A percentile compares a stretch with the other conserved stretches of the same genome.
Evolutionary conservation across 2,797 vertebrate species (phyloP).

Genomic region (Malurus leucopterus): DNA sequence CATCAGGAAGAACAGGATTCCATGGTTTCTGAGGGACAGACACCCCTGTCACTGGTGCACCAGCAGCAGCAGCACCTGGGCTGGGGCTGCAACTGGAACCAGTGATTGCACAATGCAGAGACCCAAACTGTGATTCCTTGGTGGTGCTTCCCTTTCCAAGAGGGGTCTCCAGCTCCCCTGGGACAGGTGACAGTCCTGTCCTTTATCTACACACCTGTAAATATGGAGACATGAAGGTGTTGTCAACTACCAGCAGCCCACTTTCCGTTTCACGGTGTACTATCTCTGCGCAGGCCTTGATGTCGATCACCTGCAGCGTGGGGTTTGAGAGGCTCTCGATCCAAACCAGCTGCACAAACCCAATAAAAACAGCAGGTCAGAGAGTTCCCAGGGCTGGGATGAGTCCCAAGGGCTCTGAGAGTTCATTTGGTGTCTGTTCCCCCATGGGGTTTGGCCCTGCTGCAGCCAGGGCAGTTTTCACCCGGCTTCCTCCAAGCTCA

Average conservation of each 20-base stretch:
- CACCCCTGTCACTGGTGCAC: too few relatives aligned
- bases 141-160: not conserved
- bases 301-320: slow-evolving; percentile 86
- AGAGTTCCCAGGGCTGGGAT: not conserved
- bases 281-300: slow-evolving; percentile 78
- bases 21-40: too few relatives aligned
- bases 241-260: slow-evolving; percentile 88
- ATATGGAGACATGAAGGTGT: slow-evolving; percentile 94
- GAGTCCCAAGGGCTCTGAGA: not conserved
- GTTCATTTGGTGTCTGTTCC: rapidly evolving
- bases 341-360: slow-evolving; percentile 85
- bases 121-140: too few relatives aligned
- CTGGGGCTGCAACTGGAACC: too few relatives aligned
- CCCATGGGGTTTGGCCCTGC: not conserved
- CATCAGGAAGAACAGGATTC: too few relatives aligned
- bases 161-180: not conserved
- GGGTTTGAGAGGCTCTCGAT: slow-evolving; percentile 93
- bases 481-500: not conserved
- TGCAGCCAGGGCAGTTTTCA: not conserved
- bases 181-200: not conserved
- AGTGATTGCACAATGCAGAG: too few relatives aligned
- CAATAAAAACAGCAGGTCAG: not conserved
- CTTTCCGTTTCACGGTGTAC: not conserved
- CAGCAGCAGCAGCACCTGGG: too few relatives aligned
- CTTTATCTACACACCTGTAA: slow-evolving; percentile 82